phyloP scores from a whole-genome alignment of 2,888 invertebrate species.

The Spisula subtruncata region DNA sequence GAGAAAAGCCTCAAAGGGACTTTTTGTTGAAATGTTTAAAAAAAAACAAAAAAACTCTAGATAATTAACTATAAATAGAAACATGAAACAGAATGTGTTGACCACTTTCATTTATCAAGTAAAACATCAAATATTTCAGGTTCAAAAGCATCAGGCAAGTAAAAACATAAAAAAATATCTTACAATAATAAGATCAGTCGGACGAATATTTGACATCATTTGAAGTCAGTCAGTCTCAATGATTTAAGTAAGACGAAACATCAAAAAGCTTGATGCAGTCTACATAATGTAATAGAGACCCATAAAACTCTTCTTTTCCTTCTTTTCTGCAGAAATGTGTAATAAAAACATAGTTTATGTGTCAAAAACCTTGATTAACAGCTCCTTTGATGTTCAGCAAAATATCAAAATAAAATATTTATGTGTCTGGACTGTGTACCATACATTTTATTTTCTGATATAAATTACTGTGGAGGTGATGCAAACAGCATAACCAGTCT shows the following conservation, averaged over 20 bases:
- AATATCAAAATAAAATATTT: constrained; percentile 18
- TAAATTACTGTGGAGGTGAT: constrained; percentile 8
- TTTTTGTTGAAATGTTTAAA: too few relatives aligned
- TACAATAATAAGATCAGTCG: background rate
- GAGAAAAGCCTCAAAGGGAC: too few relatives aligned
- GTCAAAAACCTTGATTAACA: constrained; percentile 21
- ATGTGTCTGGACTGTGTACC: constrained; percentile 26
- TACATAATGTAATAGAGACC: background rate
- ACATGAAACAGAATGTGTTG: too few relatives aligned
- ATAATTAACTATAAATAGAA: too few relatives aligned
- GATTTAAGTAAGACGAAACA: background rate
- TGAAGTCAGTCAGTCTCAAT: background rate
- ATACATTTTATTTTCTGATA: constrained; percentile 25
- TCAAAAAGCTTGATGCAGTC: background rate
- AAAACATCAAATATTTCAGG: background rate
- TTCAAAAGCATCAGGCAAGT: background rate
- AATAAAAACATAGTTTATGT: constrained; percentile 7
- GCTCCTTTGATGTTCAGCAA: constrained; percentile 7
- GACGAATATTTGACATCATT: background rate
- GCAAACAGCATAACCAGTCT: constrained; percentile 16
- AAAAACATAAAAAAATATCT: background rate
- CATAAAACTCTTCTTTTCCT: background rate
- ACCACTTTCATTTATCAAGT: too few relatives aligned
- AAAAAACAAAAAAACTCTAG: too few relatives aligned
- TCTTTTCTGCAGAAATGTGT: background rate